A percentile compares a stretch with the other conserved stretches of the same genome.
Evolutionary conservation across 2,888 invertebrate genomes (phyloP).

Genomic region (Malthinus flaveolus): DNA sequence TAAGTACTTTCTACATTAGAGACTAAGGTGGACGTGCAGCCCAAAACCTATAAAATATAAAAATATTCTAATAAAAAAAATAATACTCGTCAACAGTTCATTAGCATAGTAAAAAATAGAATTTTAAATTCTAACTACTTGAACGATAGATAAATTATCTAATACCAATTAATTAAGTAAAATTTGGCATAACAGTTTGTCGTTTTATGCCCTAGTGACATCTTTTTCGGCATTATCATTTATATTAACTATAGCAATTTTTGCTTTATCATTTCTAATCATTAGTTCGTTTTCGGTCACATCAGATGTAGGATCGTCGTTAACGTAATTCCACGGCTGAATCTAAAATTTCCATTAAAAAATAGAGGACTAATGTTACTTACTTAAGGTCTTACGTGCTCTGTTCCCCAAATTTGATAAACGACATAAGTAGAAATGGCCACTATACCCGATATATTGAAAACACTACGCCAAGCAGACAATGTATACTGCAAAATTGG

Average conservation of each 20-base stretch:
- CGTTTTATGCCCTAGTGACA: too few species aligned
- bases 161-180: not conserved
- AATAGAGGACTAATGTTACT: too few species aligned
- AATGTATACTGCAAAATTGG: slow-evolving; percentile 46
- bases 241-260: too few species aligned
- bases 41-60: slow-evolving; percentile 2
- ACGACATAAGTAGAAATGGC: slow-evolving; percentile 64
- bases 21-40: too few species aligned
- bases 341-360: slow-evolving; percentile 39
- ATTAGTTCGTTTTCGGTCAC: slow-evolving; percentile 43
- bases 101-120: too few species aligned
- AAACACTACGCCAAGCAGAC: slow-evolving; percentile 68
- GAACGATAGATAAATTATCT: too few species aligned
- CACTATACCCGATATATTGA: slow-evolving; percentile 63
- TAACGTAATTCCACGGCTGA: slow-evolving; percentile 59
- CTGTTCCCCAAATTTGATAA: slow-evolving; percentile 70
- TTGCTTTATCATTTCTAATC: slow-evolving; percentile 29
- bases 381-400: slow-evolving; percentile 55
- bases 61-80: not conserved
- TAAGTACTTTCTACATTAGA: too few species aligned
- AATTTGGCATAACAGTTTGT: slow-evolving; percentile 2
- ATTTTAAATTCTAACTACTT: too few species aligned
- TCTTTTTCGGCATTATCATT: too few species aligned
- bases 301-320: slow-evolving; percentile 34
- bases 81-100: slow-evolving; percentile 1